Base-by-base conservation (phyloP, 2,888 invertebrate species). In the Lasioglossum vierecki region DNA sequence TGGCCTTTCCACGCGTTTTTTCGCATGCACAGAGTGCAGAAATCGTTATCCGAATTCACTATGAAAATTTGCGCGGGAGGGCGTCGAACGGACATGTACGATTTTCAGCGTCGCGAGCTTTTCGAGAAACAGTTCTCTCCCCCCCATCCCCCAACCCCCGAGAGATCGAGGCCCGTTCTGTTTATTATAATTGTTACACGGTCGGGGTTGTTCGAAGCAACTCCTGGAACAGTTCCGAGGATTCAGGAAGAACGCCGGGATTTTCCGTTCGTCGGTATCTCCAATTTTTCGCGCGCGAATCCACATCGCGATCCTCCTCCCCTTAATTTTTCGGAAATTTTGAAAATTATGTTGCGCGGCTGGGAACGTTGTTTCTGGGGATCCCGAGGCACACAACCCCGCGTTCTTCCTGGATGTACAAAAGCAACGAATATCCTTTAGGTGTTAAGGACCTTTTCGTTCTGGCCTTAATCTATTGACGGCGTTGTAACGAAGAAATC, bases 211-310 rank as follows among this genome's bases (percentile, higher is more conserved):
- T 15, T 22, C n/a, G 18, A 53, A 30, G 0, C 6, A 13, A 15
- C 35, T 26, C 18, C 6, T 1, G 26, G 41, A 26, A 41, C 60
- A 18, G 57, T 57, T 26, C 26, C 5, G 46, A 57, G 2, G 35
- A 77, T 81, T 84, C 84, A 83, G 79, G 84, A 83, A 84, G 84
- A 84, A 83, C n/a, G 57, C n/a, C n/a, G 57, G 57, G 11, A n/a
- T 4, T n/a, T 11, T 57, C n/a, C n/a, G n/a, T n/a, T 57, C 9
- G 4, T 0, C 3, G 4, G 53, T 2, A 22, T 22, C 53, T 22
- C 6, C 53, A 6, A 22, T n/a, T 4, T 57, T 11, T 57, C n/a
- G n/a, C 11, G 1, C n/a, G n/a, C n/a, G 4, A 57, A n/a, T n/a
- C n/a, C n/a, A 1, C 57, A 4, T 11, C 57, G 2, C 35, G n/a